A percentile compares a stretch with the other conserved stretches of the same genome.
Conservation (phyloP, 2,113 vertebrate genomes). For the Silurus asotus region DNA sequence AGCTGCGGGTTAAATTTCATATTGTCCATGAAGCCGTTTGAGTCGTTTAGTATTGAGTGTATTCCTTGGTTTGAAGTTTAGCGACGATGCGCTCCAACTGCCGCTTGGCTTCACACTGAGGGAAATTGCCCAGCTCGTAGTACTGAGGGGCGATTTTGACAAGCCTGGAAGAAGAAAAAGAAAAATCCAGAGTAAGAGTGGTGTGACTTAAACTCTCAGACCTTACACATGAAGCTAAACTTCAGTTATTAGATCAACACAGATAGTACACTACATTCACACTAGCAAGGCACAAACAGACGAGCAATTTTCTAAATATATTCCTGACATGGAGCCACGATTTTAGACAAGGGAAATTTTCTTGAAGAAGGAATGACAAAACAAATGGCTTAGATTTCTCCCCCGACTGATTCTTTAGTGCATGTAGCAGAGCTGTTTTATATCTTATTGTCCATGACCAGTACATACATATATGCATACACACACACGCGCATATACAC, state of each 20-base stretch:
- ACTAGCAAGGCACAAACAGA: background rate
- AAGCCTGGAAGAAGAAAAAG: slow-evolving; percentile 78
- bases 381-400: too few species aligned
- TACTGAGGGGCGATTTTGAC: slow-evolving; percentile 96
- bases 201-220: slow-evolving; percentile 2
- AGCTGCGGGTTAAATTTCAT: slow-evolving; percentile 69
- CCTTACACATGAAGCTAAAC: background rate
- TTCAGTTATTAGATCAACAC: background rate
- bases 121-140: slow-evolving; percentile 98
- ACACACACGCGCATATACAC: too few species aligned
- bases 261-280: background rate
- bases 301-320: background rate
- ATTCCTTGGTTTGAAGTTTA: slow-evolving; percentile 95
- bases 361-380: too few species aligned
- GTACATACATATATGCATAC: too few species aligned
- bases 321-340: background rate
- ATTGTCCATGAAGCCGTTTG: slow-evolving; percentile 48
- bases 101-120: slow-evolving; percentile 95
- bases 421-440: too few species aligned
- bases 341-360: too few species aligned
- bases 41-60: slow-evolving; percentile 87
- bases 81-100: slow-evolving; percentile 95
- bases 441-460: too few species aligned
- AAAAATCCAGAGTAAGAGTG: background rate
- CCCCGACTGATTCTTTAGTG: too few species aligned